phyloP scores from a whole-genome alignment of 2,113 vertebrate species.

The Asarcornis scutulata region DNA sequence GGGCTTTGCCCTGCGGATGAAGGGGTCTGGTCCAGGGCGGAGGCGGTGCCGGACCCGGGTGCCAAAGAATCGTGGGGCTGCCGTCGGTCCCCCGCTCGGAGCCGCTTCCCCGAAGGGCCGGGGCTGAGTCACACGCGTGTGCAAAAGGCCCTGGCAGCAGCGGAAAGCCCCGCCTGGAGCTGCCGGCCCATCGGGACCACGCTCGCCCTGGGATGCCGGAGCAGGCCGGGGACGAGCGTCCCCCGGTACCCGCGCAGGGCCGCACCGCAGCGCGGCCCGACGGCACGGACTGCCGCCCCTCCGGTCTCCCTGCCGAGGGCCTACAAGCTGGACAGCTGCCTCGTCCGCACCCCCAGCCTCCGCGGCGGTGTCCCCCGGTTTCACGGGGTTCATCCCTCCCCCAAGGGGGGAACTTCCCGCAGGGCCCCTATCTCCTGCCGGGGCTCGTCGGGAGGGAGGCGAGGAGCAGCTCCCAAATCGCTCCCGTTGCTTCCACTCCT shows the following conservation, averaged over 20 bases:
- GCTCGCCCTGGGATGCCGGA: background rate
- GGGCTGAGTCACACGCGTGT: background rate
- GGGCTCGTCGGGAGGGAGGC: rapidly evolving
- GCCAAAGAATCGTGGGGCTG: background rate
- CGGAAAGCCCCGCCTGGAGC: background rate
- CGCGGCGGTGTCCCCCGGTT: too few relatives aligned
- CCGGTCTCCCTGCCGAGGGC: background rate
- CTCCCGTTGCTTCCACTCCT: background rate
- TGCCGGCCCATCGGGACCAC: background rate
- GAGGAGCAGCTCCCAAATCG: background rate
- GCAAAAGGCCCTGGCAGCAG: background rate
- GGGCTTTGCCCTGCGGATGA: background rate
- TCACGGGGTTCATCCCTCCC: background rate
- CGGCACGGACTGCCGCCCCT: too few relatives aligned
- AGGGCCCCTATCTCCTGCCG: background rate
- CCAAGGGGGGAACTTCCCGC: too few relatives aligned
- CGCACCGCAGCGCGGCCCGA: background rate
- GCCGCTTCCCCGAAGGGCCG: background rate
- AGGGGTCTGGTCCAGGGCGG: background rate
- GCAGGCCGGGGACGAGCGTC: background rate
- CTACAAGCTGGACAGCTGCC: background rate
- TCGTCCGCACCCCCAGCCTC: too few relatives aligned
- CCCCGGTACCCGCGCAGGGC: background rate
- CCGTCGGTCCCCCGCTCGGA: background rate
- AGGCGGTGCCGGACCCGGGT: background rate